phyloP scores from a whole-genome alignment of 2,888 invertebrate species.

The Pimpla rufipes region DNA sequence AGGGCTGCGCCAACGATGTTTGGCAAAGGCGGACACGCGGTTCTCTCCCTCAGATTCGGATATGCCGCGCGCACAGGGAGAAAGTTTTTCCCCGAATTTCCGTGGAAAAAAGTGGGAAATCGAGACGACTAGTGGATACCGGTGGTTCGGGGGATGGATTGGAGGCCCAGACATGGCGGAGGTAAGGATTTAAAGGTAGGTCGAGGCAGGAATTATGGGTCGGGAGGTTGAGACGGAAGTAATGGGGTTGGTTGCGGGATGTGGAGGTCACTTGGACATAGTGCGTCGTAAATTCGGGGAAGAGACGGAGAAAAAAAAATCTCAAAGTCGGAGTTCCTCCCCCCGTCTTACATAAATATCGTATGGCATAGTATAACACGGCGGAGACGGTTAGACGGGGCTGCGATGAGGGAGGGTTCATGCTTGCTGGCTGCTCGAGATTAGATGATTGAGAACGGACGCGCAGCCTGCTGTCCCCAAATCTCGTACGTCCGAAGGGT shows the following conservation, averaged over 20 bases:
- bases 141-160: constrained; percentile 15
- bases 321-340: constrained; percentile 31
- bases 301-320: constrained; percentile 35
- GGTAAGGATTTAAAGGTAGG: constrained; percentile 34
- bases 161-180: constrained; percentile 8
- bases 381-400: constrained; percentile 10
- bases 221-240: constrained; percentile 35
- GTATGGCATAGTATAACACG: not conserved
- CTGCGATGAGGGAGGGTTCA: constrained; percentile 31
- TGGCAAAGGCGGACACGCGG: constrained; percentile 36
- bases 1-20: constrained; percentile 45
- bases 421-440: constrained; percentile 31
- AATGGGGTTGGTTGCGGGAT: not conserved
- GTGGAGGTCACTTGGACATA: constrained; percentile 29
- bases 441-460: constrained; percentile 45
- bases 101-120: constrained; percentile 27
- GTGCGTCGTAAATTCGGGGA: constrained; percentile 42
- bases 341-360: constrained; percentile 23
- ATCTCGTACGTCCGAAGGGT: not conserved
- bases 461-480: constrained; percentile 5
- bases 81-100: constrained; percentile 36
- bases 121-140: constrained; percentile 11
- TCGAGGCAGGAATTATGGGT: constrained; percentile 44
- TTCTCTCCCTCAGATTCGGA: constrained; percentile 22
- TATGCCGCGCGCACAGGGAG: constrained; percentile 13